Evolutionary conservation across 2,888 invertebrate genomes (phyloP).

Genomic region (Troides oblongomaculatus): DNA sequence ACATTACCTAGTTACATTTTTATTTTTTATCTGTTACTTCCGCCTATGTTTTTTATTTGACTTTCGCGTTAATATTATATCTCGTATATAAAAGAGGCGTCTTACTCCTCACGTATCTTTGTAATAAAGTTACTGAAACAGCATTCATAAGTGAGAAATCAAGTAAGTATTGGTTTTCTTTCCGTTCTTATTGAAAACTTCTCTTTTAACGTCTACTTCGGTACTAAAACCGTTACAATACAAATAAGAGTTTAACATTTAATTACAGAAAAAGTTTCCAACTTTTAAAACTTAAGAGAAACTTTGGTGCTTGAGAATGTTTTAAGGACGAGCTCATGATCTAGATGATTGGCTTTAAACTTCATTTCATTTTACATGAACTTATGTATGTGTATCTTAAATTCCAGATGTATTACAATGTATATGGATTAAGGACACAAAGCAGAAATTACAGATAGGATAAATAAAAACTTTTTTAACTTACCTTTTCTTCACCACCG

Average conservation of each 20-base stretch:
- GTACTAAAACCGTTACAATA: too few relatives aligned
- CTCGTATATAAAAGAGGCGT: too few relatives aligned
- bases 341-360: constrained; percentile 3
- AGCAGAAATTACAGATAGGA: not conserved
- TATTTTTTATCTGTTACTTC: too few relatives aligned
- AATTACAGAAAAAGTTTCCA: not conserved
- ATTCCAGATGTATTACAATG: not conserved
- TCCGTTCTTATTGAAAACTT: too few relatives aligned
- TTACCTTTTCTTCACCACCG: constrained; percentile 93
- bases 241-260: not conserved
- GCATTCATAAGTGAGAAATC: not conserved
- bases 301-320: constrained; percentile 5
- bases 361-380: not conserved
- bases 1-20: too few relatives aligned
- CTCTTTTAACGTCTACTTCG: too few relatives aligned
- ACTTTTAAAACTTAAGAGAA: constrained; percentile 3
- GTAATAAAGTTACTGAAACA: not conserved
- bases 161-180: not conserved
- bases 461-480: constrained; percentile 25
- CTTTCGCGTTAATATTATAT: too few relatives aligned
- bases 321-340: constrained; percentile 4
- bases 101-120: too few relatives aligned
- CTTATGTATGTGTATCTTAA: not conserved
- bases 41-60: too few relatives aligned
- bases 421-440: not conserved